phyloP scores from a whole-genome alignment of 2,797 vertebrate genomes.

The Enteromius argenteus region DNA sequence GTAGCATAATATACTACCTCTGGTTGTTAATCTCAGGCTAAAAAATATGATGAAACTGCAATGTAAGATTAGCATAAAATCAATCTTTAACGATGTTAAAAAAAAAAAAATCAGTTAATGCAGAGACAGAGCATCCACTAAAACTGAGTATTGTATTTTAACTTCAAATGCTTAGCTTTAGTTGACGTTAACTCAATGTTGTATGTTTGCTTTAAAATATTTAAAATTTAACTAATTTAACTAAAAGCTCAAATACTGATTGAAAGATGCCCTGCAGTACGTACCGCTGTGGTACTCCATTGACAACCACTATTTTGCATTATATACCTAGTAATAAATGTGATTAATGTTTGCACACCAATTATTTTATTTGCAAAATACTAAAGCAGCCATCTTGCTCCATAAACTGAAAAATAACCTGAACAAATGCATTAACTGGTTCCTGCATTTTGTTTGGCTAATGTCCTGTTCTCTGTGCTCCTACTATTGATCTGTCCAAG shows the following conservation, averaged over 20 bases:
- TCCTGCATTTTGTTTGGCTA: conserved; percentile 6
- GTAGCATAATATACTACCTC: not conserved
- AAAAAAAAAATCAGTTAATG: not conserved
- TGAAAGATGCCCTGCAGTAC: not conserved
- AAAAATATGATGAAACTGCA: conserved; percentile 12
- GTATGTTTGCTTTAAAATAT: not conserved
- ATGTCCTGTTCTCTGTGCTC: not conserved
- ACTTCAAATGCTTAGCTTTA: not conserved
- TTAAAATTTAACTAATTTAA: not conserved
- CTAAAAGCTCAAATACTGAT: not conserved
- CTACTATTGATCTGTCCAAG: not conserved
- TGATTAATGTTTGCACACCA: not conserved
- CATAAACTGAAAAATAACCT: not conserved
- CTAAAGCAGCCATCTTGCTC: not conserved
- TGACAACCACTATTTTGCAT: not conserved
- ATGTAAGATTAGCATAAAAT: not conserved
- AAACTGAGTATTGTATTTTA: not conserved
- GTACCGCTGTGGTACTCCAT: not conserved
- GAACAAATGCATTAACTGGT: not conserved
- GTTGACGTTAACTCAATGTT: not conserved
- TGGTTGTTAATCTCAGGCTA: not conserved
- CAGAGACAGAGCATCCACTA: not conserved
- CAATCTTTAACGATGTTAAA: not conserved
- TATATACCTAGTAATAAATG: not conserved
- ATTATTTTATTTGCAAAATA: not conserved